Conservation (phyloP, 2,888 invertebrate species). For the Oegoconia quadripuncta region DNA sequence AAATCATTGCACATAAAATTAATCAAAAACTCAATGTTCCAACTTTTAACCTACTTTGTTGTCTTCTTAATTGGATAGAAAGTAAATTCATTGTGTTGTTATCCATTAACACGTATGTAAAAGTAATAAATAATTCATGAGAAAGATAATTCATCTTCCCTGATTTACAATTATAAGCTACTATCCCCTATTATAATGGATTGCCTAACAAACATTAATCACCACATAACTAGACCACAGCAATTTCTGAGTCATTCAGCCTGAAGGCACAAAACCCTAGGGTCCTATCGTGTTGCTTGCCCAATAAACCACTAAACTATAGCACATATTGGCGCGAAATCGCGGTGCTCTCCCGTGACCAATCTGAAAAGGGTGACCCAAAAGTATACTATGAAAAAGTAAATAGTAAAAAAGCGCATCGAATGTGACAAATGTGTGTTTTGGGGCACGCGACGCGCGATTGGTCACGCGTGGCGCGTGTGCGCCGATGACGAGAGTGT, state of each 20-base stretch:
- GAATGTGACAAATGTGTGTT: constrained; percentile 75
- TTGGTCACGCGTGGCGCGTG: constrained; percentile 45
- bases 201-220: too few relatives aligned
- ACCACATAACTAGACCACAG: too few relatives aligned
- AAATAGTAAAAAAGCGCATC: constrained; percentile 70
- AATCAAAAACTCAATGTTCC: too few relatives aligned
- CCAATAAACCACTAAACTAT: constrained; percentile 62
- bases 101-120: too few relatives aligned
- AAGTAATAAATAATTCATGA: too few relatives aligned
- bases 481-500: constrained; percentile 26
- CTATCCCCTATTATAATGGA: too few relatives aligned
- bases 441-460: constrained; percentile 67
- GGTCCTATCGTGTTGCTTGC: constrained; percentile 21
- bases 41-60: too few relatives aligned
- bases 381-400: constrained; percentile 52
- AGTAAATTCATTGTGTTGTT: too few relatives aligned
- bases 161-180: too few relatives aligned
- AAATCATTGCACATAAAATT: too few relatives aligned
- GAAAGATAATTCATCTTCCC: too few relatives aligned
- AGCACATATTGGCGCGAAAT: constrained; percentile 67
- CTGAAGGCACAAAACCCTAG: constrained; percentile 4
- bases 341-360: constrained; percentile 64
- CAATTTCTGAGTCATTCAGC: not conserved
- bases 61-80: too few relatives aligned
- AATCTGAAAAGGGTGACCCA: constrained; percentile 57